Conservation (phyloP, 64 coral and sea anemone species). For the Acropora tenuis region DNA sequence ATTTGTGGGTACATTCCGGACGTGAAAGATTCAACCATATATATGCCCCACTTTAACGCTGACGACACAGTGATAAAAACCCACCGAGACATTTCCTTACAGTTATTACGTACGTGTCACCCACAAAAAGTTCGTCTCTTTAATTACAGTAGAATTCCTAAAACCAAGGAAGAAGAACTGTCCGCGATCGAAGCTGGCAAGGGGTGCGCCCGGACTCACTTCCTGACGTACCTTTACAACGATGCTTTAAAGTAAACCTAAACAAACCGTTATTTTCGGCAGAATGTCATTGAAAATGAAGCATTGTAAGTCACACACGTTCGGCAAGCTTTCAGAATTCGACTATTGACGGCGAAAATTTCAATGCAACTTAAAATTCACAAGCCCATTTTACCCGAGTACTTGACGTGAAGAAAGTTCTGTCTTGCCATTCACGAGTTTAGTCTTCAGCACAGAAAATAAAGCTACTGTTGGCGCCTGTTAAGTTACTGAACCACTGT, state of each 20-base stretch:
- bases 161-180: not conserved
- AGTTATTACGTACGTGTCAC: not conserved
- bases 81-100: not conserved
- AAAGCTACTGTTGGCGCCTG: not conserved
- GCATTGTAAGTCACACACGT: not conserved
- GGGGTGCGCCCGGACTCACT: slow-evolving; percentile 57
- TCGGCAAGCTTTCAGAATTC: not conserved
- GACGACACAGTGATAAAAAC: not conserved
- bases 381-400: not conserved
- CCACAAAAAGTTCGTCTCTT: not conserved
- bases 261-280: slow-evolving; percentile 8
- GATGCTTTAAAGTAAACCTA: not conserved
- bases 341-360: not conserved
- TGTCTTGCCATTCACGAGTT: slow-evolving; percentile 27
- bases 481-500: not conserved
- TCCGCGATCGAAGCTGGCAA: not conserved
- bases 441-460: slow-evolving; percentile 3
- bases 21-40: slow-evolving; percentile 39
- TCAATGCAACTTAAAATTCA: not conserved
- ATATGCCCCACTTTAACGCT: not conserved
- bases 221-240: slow-evolving; percentile 18
- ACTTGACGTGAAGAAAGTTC: not conserved
- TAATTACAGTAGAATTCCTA: not conserved
- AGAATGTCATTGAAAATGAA: not conserved
- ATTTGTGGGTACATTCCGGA: slow-evolving; percentile 52